Evolutionary conservation across 2,797 vertebrate species (phyloP).

Genomic region (Malurus leucopterus): DNA sequence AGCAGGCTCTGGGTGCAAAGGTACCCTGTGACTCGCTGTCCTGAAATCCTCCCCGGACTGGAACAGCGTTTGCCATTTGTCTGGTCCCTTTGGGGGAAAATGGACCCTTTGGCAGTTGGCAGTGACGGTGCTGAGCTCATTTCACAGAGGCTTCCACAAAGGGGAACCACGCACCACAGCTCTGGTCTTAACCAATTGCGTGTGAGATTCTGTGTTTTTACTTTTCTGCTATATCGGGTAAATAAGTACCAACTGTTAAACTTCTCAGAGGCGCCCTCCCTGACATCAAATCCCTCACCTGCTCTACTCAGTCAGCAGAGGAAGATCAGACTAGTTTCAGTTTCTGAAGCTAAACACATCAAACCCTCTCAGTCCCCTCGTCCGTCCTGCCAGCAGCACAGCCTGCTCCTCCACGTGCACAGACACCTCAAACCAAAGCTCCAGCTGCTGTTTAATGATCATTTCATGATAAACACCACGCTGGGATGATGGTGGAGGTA

Average conservation of each 20-base stretch:
- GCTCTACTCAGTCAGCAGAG: neutral
- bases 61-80: accelerated
- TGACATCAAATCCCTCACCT: neutral
- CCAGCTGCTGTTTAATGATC: neutral
- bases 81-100: neutral
- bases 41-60: neutral
- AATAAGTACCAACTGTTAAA: neutral
- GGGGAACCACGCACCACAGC: neutral
- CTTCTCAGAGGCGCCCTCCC: neutral
- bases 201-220: neutral
- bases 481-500: neutral
- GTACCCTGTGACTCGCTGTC: accelerated
- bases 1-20: neutral
- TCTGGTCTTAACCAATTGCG: accelerated
- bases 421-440: neutral
- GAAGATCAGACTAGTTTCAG: neutral
- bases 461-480: neutral
- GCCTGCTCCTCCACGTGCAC: neutral
- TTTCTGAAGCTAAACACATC: neutral
- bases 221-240: neutral
- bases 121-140: neutral
- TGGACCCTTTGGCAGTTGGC: neutral
- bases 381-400: accelerated
- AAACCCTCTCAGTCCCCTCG: neutral
- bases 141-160: neutral